Evolutionary conservation across 2,797 vertebrate species (phyloP).

Genomic region (Hippoglossus hippoglossus): DNA sequence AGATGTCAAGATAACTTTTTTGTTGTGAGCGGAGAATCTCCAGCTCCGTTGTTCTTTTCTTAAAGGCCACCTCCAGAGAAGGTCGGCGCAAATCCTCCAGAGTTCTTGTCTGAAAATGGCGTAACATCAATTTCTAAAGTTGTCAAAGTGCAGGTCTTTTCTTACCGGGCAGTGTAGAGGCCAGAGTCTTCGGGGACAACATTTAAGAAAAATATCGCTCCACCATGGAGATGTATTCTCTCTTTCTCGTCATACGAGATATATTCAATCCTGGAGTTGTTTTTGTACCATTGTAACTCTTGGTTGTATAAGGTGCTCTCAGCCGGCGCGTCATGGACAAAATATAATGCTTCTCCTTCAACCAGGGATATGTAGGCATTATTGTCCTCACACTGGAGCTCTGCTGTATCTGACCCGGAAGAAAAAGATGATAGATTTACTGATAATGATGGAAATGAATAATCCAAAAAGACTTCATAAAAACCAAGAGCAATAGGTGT

Average conservation of each 20-base stretch:
- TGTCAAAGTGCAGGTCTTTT: background rate
- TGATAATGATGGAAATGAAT: background rate
- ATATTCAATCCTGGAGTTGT: fast-evolving
- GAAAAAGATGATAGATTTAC: background rate
- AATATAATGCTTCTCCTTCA: slow-evolving; percentile 52
- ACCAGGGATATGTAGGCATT: fast-evolving
- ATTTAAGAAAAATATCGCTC: slow-evolving; percentile 48
- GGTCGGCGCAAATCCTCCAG: too few relatives aligned
- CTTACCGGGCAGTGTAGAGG: slow-evolving; percentile 50
- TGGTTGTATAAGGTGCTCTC: fast-evolving
- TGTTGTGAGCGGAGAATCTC: too few relatives aligned
- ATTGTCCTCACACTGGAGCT: fast-evolving
- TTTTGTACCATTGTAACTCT: slow-evolving; percentile 51
- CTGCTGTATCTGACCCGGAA: background rate
- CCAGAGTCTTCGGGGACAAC: slow-evolving; percentile 38
- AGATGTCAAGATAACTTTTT: too few relatives aligned
- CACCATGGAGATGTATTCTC: slow-evolving; percentile 37
- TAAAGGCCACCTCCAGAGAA: too few relatives aligned
- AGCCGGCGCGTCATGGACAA: fast-evolving
- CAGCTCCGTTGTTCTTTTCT: too few relatives aligned
- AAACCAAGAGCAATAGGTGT: too few relatives aligned
- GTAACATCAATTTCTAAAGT: too few relatives aligned
- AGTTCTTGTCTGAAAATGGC: too few relatives aligned
- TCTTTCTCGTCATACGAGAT: slow-evolving; percentile 39
- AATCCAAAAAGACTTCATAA: background rate